phyloP scores from a whole-genome alignment of 2,113 vertebrate species.

The Pluvianellus socialis region DNA sequence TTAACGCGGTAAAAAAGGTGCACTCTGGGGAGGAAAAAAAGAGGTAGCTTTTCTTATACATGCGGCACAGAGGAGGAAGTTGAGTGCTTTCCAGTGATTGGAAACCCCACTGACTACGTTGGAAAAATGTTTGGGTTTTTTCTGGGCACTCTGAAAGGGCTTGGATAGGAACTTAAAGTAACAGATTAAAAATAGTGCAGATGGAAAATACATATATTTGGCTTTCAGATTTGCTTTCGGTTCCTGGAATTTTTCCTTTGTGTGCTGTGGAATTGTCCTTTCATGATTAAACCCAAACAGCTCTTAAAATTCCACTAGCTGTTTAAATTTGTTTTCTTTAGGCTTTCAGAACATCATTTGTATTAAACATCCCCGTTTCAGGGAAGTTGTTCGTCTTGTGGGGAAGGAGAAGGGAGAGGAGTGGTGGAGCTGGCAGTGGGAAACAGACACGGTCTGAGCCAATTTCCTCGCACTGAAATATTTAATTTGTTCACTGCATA shows the following conservation, averaged over 20 bases:
- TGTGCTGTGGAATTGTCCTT: neutral
- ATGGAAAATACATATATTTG: slow-evolving; percentile 35
- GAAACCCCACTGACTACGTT: neutral
- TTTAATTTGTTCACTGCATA: neutral
- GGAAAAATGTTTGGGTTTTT: neutral
- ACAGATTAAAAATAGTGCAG: slow-evolving; percentile 11
- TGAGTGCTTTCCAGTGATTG: neutral
- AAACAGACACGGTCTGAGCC: neutral
- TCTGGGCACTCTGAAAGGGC: neutral
- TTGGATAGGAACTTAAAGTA: neutral
- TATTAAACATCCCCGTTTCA: neutral
- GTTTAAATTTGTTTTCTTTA: neutral
- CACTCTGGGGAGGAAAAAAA: neutral
- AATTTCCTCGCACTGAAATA: neutral
- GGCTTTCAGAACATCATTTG: neutral
- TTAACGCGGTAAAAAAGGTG: neutral
- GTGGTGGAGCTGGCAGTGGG: neutral
- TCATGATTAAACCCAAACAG: neutral
- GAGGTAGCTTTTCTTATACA: neutral
- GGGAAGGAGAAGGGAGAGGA: neutral
- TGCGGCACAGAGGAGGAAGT: neutral
- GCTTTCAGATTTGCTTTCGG: slow-evolving; percentile 23
- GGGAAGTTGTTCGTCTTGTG: neutral
- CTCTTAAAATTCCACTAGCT: neutral
- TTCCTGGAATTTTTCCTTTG: slow-evolving; percentile 19